Evolutionary conservation across 2,888 invertebrate genomes (phyloP).

Genomic region (Drosophila cognata): DNA sequence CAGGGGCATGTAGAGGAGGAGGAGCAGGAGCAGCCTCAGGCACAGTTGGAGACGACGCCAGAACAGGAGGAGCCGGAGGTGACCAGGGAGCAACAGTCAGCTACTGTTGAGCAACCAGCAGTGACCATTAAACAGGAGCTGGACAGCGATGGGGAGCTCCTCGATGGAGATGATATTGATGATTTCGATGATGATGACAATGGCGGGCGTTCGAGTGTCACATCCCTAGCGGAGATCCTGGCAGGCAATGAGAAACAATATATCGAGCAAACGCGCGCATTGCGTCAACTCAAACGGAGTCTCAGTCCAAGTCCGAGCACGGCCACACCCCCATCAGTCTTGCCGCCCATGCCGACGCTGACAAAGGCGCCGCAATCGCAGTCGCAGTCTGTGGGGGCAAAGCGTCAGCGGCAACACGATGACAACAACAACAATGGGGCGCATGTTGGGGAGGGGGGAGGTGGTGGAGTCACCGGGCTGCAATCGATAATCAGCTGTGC

Average conservation of each 20-base stretch:
- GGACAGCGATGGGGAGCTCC: slow-evolving; percentile 49
- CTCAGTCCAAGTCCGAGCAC: slow-evolving; percentile 9
- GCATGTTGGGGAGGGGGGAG: not conserved
- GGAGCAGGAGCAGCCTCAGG: not conserved
- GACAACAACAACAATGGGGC: slow-evolving; percentile 57
- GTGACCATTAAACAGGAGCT: slow-evolving; percentile 53
- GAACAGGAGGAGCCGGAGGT: slow-evolving; percentile 7
- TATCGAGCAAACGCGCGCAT: slow-evolving; percentile 62
- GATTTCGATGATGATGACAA: slow-evolving; percentile 59
- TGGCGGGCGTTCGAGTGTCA: slow-evolving; percentile 68
- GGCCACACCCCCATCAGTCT: slow-evolving; percentile 3
- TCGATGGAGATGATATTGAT: slow-evolving; percentile 32
- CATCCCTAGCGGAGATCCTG: slow-evolving; percentile 64
- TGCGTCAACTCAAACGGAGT: slow-evolving; percentile 52
- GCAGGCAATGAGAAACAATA: slow-evolving; percentile 71
- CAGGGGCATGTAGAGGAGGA: not conserved
- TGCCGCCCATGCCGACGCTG: slow-evolving; percentile 55
- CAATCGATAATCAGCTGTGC: slow-evolving; percentile 62
- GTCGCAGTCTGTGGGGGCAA: slow-evolving; percentile 15
- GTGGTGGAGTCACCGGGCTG: not conserved
- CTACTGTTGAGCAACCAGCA: slow-evolving; percentile 5
- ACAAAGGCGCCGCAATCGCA: slow-evolving; percentile 49
- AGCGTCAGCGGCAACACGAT: slow-evolving; percentile 45
- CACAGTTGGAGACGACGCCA: not conserved
- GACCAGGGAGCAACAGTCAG: not conserved